phyloP scores from a whole-genome alignment of 2,888 invertebrate species.

The Teleiodes luculella region DNA sequence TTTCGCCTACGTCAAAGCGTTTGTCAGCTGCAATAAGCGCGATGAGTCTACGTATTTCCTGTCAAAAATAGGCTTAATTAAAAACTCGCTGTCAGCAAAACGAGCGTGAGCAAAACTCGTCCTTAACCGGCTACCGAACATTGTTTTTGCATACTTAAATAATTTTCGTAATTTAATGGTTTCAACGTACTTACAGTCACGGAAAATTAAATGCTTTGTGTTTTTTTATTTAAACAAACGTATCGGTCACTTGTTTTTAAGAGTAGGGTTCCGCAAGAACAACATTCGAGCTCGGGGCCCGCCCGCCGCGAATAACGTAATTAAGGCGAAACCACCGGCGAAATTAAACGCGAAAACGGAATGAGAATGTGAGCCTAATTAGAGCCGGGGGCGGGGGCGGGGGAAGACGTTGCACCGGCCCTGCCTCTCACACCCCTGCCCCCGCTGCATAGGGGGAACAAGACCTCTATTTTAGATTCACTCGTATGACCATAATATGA shows the following conservation, averaged over 20 bases:
- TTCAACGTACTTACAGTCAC: constrained; percentile 7
- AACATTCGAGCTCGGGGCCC: constrained; percentile 34
- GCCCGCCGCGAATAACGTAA: constrained; percentile 74
- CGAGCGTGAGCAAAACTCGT: constrained; percentile 1
- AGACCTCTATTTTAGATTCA: neutral
- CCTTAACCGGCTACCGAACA: neutral
- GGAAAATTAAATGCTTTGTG: constrained; percentile 15
- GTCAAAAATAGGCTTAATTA: constrained; percentile 18
- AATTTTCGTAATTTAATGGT: neutral
- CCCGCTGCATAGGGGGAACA: constrained; percentile 17
- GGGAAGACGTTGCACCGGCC: constrained; percentile 46
- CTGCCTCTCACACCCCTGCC: constrained; percentile 19
- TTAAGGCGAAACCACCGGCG: constrained; percentile 77
- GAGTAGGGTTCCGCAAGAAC: constrained; percentile 40
- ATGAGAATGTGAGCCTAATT: constrained; percentile 81
- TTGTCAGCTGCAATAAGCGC: constrained; percentile 50
- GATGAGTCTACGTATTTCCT: constrained; percentile 40
- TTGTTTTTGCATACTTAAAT: constrained; percentile 4
- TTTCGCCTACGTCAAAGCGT: constrained; percentile 37
- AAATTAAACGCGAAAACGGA: constrained; percentile 81
- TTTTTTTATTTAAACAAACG: constrained; percentile 20
- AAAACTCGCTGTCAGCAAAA: constrained; percentile 14
- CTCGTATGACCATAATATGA: too few relatives aligned
- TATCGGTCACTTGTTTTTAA: constrained; percentile 54
- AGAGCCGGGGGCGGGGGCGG: constrained; percentile 66